These are phyloP conservation scores for Phyllotis vaccarum DNA, from an alignment of 2,797 vertebrate genomes.

Conservation along the genomic window DNA sequence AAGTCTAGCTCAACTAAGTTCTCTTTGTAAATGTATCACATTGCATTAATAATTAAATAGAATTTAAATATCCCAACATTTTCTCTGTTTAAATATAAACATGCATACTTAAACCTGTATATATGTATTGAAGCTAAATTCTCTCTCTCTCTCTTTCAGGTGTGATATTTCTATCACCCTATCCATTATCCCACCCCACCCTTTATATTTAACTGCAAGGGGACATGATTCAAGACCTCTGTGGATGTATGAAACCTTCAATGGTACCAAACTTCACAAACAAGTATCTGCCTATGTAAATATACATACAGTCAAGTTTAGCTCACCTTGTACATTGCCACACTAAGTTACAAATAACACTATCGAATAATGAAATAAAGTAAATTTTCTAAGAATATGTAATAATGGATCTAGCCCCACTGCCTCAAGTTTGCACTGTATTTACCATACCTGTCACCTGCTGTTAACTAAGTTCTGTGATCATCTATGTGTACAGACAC, in stretches of 20 bases:
- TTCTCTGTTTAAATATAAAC: neutral
- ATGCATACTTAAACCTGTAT: neutral
- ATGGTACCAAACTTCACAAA: neutral
- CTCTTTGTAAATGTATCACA: constrained; percentile 20
- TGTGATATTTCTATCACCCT: neutral
- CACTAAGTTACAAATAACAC: neutral
- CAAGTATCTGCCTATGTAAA: neutral
- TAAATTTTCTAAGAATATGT: neutral
- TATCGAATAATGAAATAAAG: neutral
- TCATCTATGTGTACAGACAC: neutral
- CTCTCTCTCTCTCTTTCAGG: neutral
- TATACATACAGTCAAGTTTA: neutral
- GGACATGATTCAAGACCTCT: neutral
- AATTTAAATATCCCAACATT: constrained; percentile 17
- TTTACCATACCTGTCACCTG: neutral
- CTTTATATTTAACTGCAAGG: neutral
- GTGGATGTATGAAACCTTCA: neutral
- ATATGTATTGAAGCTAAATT: neutral
- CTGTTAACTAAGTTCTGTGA: neutral
- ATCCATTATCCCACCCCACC: neutral
- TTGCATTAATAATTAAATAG: neutral
- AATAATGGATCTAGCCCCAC: neutral
- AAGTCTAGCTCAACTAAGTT: neutral
- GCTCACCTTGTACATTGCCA: neutral
- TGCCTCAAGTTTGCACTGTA: neutral